A percentile compares a stretch with the other conserved stretches of the same genome.
phyloP scores from a whole-genome alignment of 2,888 invertebrate species.

The Aphidius colemani region DNA sequence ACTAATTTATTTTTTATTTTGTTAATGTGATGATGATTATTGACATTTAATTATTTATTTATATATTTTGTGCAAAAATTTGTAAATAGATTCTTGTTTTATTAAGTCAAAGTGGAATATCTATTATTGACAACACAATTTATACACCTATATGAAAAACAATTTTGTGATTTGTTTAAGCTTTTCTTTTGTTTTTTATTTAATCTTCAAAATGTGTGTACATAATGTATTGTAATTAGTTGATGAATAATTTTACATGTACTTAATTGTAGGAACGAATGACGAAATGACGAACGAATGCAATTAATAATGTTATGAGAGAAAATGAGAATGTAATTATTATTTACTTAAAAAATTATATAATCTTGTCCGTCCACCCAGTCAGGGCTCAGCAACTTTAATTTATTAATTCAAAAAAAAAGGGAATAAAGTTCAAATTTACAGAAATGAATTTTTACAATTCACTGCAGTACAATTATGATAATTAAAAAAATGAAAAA shows the following conservation, averaged over 20 bases:
- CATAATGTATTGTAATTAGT: constrained; percentile 21
- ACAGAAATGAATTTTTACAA: no score
- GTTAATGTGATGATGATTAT: constrained; percentile 24
- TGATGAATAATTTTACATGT: constrained; percentile 28
- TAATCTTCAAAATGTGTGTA: constrained; percentile 17
- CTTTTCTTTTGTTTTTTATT: constrained; percentile 3
- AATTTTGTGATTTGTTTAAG: constrained; percentile 3
- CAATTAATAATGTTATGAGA: background rate
- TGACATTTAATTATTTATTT: background rate
- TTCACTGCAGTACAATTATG: no score
- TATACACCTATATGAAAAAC: constrained; percentile 1
- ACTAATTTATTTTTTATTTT: constrained; percentile 24
- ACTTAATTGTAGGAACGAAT: constrained; percentile 19
- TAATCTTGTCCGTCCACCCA: no score
- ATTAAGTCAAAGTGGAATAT: background rate
- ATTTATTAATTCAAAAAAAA: no score
- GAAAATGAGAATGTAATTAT: no score
- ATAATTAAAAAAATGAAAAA: no score
- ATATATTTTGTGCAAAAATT: background rate
- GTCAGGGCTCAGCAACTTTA: no score
- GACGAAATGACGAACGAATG: constrained; percentile 15
- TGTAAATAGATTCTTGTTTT: background rate
- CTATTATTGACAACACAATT: background rate
- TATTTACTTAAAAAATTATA: no score
- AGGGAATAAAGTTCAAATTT: no score